These are phyloP conservation scores for Ctenodactylus gundi DNA, from an alignment of 2,113 vertebrate species.

Conservation along the genomic window DNA sequence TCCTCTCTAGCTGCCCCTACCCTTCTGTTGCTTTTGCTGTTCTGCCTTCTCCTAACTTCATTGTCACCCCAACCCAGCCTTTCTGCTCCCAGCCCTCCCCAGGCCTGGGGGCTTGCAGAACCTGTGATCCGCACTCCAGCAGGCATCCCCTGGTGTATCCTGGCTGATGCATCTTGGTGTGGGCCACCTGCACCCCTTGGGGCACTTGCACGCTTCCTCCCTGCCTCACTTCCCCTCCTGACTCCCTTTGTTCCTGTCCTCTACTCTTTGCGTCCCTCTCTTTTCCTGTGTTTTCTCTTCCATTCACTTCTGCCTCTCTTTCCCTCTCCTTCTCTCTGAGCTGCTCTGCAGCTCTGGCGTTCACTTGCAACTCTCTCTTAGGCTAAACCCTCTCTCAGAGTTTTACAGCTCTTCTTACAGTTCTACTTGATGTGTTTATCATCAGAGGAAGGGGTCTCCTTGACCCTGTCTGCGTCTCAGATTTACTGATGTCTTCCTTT, in stretches of 20 bases:
- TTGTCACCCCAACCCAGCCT: not conserved
- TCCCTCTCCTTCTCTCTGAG: not conserved
- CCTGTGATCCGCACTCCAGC: not conserved
- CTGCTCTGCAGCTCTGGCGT: not conserved
- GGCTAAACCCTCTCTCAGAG: not conserved
- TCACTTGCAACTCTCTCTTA: not conserved
- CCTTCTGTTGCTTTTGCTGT: not conserved
- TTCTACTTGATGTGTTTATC: not conserved
- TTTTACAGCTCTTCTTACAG: not conserved
- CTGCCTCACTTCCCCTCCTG: not conserved
- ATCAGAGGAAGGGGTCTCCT: not conserved
- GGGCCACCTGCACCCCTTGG: not conserved
- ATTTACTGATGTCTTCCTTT: not conserved
- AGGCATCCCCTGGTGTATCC: not conserved
- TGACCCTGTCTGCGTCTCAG: not conserved
- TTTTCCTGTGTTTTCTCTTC: not conserved
- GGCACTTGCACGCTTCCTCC: not conserved
- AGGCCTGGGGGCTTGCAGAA: not conserved
- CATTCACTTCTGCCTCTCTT: not conserved
- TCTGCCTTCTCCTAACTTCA: not conserved
- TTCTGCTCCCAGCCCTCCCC: not conserved
- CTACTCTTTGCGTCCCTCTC: not conserved
- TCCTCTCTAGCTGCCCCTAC: not conserved
- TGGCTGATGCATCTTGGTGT: not conserved
- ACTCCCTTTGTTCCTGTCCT: not conserved